A percentile compares a stretch with the other conserved stretches of the same genome.
These are phyloP conservation scores for Platerodrilus igneus DNA, from an alignment of 2,888 invertebrate species.

Conservation along the genomic window DNA sequence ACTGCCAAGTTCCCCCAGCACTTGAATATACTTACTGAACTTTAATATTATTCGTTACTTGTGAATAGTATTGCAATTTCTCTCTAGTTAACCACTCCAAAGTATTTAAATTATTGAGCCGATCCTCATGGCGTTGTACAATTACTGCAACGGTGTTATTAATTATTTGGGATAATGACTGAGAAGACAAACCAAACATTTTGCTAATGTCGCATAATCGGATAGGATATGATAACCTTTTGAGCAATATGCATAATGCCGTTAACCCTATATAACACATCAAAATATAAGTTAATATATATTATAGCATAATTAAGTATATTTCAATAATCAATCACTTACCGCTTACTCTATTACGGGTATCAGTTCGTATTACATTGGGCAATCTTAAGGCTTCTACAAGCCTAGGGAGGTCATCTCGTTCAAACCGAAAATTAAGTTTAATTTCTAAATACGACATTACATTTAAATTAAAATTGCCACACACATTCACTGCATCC, in stretches of 20 bases:
- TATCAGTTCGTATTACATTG: slow-evolving; percentile 1
- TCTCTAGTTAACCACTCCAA: slow-evolving; percentile 5
- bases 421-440: slow-evolving; percentile 3
- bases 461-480: slow-evolving; percentile 1
- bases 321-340: too few species aligned
- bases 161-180: slow-evolving; percentile 1
- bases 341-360: slow-evolving; percentile 2
- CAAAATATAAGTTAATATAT: too few species aligned
- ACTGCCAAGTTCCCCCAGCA: too few species aligned
- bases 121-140: background rate
- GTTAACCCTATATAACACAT: background rate
- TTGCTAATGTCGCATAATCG: background rate
- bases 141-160: background rate
- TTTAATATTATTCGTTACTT: slow-evolving; percentile 3
- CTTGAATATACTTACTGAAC: too few species aligned
- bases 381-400: background rate
- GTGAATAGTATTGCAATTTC: background rate
- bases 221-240: slow-evolving; percentile 6
- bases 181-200: slow-evolving; percentile 1
- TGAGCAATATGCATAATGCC: background rate
- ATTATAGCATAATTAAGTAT: too few species aligned
- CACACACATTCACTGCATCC: background rate
- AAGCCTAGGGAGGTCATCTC: slow-evolving; percentile 5
- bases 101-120: slow-evolving; percentile 1
- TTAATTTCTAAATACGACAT: background rate